These are phyloP conservation scores for Drosophila elegans DNA, from an alignment of 1,140 invertebrate species.

Conservation along the genomic window DNA sequence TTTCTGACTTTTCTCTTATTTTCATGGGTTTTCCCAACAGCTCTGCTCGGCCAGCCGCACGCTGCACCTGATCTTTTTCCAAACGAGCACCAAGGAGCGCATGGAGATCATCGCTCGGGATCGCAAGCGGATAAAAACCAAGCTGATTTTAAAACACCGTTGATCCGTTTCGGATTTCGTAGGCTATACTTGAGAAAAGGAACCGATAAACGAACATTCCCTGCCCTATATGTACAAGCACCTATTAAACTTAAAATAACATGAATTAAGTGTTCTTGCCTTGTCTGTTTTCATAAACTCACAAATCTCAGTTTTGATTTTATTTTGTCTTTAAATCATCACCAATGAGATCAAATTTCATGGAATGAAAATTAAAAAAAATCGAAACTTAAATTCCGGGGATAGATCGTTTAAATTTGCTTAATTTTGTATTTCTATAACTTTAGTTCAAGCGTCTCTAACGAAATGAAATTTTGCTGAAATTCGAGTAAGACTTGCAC, in stretches of 20 bases:
- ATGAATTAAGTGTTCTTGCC: not conserved
- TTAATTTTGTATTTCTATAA: too few species aligned
- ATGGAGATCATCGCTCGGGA: constrained; percentile 87
- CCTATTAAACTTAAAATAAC: not conserved
- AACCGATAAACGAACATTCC: not conserved
- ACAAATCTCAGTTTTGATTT: too few species aligned
- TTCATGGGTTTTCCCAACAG: constrained; percentile 72
- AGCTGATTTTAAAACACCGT: constrained; percentile 60
- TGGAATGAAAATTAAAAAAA: too few species aligned
- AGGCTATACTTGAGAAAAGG: not conserved
- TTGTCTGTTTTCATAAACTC: too few species aligned
- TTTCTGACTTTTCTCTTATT: not conserved
- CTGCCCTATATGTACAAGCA: not conserved
- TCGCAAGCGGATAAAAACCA: constrained; percentile 76
- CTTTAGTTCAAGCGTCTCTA: too few species aligned
- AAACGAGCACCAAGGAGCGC: constrained; percentile 85
- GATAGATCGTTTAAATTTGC: too few species aligned
- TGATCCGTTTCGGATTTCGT: constrained; percentile 6
- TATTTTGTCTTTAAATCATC: too few species aligned
- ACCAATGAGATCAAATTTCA: too few species aligned
- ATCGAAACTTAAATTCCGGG: too few species aligned
- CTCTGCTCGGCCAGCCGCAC: constrained; percentile 88
- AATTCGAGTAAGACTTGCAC: too few species aligned
- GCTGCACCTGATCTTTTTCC: constrained; percentile 87
- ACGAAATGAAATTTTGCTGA: too few species aligned